Percentiles rank a stretch among this genome's conserved stretches.
These are phyloP conservation scores for Ophion obscuratus DNA, from an alignment of 2,888 invertebrate genomes.

Conservation along the genomic window DNA sequence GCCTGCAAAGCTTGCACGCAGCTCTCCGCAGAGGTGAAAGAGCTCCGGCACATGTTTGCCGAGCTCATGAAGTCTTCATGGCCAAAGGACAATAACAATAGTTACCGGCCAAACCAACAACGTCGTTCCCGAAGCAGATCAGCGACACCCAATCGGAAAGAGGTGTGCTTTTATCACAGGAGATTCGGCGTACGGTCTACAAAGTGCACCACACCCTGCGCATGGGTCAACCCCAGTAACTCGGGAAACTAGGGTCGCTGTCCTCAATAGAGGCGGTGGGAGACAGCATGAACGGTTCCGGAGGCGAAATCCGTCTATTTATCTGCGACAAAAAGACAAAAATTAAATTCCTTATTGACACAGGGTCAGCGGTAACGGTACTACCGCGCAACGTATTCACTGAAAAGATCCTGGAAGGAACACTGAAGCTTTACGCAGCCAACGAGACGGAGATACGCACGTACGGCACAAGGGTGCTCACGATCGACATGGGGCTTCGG, in stretches of 20 bases:
- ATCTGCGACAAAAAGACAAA: slow-evolving; percentile 21
- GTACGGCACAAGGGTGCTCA: neutral
- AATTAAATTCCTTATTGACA: slow-evolving; percentile 44
- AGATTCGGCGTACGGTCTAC: slow-evolving; percentile 20
- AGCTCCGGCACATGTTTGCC: neutral
- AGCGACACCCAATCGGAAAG: neutral
- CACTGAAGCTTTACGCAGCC: slow-evolving; percentile 9
- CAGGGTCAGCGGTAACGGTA: slow-evolving; percentile 44
- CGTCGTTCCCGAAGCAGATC: neutral
- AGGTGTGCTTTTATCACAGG: slow-evolving; percentile 29
- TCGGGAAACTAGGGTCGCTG: slow-evolving; percentile 37
- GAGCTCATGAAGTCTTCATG: neutral
- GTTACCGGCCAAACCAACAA: too few relatives aligned
- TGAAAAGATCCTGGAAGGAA: too few relatives aligned
- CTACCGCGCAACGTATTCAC: slow-evolving; percentile 1
- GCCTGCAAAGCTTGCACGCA: neutral
- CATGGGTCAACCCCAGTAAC: neutral
- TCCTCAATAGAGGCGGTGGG: slow-evolving; percentile 24
- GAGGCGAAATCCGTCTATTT: slow-evolving; percentile 43
- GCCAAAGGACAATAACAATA: too few relatives aligned
- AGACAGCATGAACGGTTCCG: neutral
- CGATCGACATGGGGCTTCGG: slow-evolving; percentile 6
- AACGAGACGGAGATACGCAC: neutral
- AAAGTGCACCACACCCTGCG: neutral
- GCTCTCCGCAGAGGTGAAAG: too few relatives aligned